These are phyloP conservation scores for Physella acuta DNA, from an alignment of 1,140 invertebrate genomes.

Conservation along the genomic window DNA sequence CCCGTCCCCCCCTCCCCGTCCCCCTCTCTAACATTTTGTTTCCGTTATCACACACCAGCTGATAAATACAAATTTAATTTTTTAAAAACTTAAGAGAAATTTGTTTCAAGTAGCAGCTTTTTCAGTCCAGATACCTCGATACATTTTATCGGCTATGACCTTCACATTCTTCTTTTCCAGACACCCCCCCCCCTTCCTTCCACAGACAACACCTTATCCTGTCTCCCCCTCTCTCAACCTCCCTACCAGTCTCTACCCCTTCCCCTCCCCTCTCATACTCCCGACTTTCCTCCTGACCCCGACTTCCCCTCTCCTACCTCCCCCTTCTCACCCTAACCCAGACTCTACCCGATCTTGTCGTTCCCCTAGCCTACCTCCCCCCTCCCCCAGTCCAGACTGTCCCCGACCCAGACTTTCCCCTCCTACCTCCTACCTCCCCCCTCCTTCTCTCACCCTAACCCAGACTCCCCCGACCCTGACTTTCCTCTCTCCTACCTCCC, in stretches of 20 bases:
- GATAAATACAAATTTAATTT: too few relatives aligned
- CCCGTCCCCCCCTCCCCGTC: too few relatives aligned
- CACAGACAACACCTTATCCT: not conserved
- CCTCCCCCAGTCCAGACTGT: conserved; percentile 9
- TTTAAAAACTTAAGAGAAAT: too few relatives aligned
- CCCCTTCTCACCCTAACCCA: conserved; percentile 28
- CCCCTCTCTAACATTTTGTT: too few relatives aligned
- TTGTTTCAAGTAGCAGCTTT: too few relatives aligned
- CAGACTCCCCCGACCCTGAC: too few relatives aligned
- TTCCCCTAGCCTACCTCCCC: not conserved
- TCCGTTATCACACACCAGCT: too few relatives aligned
- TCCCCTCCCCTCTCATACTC: conserved; percentile 10
- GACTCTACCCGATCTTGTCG: conserved; percentile 11
- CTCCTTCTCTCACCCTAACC: conserved; percentile 20
- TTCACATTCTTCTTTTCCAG: not conserved
- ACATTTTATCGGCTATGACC: too few relatives aligned
- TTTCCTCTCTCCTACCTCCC: conserved; percentile 12
- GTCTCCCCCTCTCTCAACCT: conserved; percentile 3
- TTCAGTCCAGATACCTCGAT: too few relatives aligned
- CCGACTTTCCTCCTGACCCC: conserved; percentile 9
- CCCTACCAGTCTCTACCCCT: not conserved
- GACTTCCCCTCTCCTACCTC: conserved; percentile 24
- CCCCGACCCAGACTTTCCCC: conserved; percentile 10
- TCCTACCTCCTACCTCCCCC: conserved; percentile 20
- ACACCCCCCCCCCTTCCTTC: not conserved